A percentile compares a stretch with the other conserved stretches of the same genome.
Conservation (phyloP, 2,113 vertebrate species). For the Apteryx mantelli region DNA sequence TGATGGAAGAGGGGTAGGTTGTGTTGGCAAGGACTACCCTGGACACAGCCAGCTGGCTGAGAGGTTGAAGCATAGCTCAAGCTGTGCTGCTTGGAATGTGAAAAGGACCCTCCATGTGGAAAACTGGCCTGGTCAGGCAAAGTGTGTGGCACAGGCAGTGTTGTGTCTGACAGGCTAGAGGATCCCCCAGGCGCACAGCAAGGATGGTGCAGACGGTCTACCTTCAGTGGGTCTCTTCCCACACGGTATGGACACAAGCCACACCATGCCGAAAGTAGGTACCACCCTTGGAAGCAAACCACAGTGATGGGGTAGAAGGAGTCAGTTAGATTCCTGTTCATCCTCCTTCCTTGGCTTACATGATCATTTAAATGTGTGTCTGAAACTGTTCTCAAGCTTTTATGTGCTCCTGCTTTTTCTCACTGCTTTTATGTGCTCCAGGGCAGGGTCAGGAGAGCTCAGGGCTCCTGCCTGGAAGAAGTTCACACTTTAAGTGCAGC, state of each 20-base stretch:
- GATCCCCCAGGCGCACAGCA: background rate
- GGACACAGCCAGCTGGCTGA: background rate
- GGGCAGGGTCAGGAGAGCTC: background rate
- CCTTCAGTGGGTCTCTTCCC: background rate
- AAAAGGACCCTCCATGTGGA: background rate
- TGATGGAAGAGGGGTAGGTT: background rate
- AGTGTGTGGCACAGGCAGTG: background rate
- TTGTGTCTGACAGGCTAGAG: background rate
- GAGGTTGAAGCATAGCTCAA: background rate
- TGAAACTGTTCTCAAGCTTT: background rate
- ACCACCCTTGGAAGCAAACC: background rate
- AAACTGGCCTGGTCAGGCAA: background rate
- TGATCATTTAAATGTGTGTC: background rate
- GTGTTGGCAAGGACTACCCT: background rate
- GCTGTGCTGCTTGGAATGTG: background rate
- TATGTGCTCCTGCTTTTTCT: background rate
- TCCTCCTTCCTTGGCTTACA: background rate
- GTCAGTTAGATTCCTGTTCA: background rate
- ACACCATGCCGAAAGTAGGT: background rate
- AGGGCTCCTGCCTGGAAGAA: background rate
- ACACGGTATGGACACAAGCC: rapidly evolving
- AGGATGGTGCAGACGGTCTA: background rate
- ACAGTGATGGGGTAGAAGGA: background rate
- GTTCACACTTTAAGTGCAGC: background rate
- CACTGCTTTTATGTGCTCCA: background rate